Conservation (phyloP, 2,888 invertebrate genomes). For the Gymnoscelis rufifasciata region DNA sequence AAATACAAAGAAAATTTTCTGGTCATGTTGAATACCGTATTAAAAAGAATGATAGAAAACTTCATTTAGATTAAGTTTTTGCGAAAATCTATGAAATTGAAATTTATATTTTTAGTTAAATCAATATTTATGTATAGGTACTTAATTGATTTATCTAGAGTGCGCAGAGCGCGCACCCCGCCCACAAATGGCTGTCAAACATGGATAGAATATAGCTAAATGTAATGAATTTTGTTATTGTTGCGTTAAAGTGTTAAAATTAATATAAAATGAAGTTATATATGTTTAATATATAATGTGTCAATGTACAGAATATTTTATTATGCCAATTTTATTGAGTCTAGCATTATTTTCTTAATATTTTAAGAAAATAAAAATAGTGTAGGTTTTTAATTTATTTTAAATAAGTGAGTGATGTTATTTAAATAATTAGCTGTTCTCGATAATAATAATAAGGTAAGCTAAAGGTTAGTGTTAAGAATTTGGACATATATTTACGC, state of each 20-base stretch:
- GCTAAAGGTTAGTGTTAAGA: constrained; percentile 26
- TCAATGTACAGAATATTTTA: background rate
- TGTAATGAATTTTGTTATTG: constrained; percentile 35
- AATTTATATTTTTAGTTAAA: too few relatives aligned
- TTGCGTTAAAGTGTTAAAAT: constrained; percentile 19
- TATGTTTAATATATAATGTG: background rate
- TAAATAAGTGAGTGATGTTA: constrained; percentile 15
- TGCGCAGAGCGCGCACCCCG: constrained; percentile 44
- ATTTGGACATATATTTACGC: background rate
- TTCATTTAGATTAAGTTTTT: too few relatives aligned
- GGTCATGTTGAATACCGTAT: background rate
- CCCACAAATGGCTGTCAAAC: constrained; percentile 64
- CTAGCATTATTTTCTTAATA: constrained; percentile 12
- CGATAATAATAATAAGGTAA: constrained; percentile 29
- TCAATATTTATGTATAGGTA: too few relatives aligned
- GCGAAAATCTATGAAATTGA: too few relatives aligned
- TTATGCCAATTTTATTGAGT: background rate
- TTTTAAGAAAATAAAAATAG: constrained; percentile 10
- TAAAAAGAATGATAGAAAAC: background rate
- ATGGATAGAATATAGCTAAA: constrained; percentile 24
- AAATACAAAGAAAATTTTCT: background rate
- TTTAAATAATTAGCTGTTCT: constrained; percentile 3
- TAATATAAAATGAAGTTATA: background rate
- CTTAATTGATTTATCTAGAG: too few relatives aligned
- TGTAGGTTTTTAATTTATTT: constrained; percentile 32